Evolutionary conservation across 2,797 vertebrate genomes (phyloP), one percentile per base, ranked within the genome.

Genomic region (Xenops minutus): DNA sequence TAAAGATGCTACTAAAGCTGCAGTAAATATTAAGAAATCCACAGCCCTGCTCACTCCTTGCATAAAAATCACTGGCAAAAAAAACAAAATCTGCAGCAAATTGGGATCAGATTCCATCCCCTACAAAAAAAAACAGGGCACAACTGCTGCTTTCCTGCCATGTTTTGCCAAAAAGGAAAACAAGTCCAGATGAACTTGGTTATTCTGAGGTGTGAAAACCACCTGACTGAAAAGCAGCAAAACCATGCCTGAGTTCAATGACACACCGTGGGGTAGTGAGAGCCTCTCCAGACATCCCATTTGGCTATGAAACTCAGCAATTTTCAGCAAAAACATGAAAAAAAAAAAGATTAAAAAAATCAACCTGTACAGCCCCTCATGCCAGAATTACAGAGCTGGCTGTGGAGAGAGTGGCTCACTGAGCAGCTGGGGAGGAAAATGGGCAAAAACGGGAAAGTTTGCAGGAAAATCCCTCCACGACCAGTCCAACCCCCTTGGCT

Each of bases 391-490:
- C 2, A 43, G 43, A 88, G 39, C 2, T 21, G 11, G 29, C 5
- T 0, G 10, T 73, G 75, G 11, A 0, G 1, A 27, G 29, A 49
- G 46, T 2, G 0, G 39, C 29, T 88, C 5, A 0, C 21, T 34
- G 62, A 82, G 55, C 14, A 74, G 5, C 23, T 48, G 22, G 62
- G 20, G 30, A 85, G 32, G 37, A 62, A 80, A 91, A 82, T 0
- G 2, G 8, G 41, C 3, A 0, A 7, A 83, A 79, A 55, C 2
- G 19, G 34, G 11, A 19, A 68, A 72, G 6, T 26, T 12, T 66
- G 79, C 20, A 90, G 39, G 39, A 73, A 75, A 94, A 86, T 55
- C 63, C 46, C 44, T 41, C n/a, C 34, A 2, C 0, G 15, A 61
- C 3, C 73, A 62, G 26, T 15, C 46, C 54, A 64, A 23, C 19